Conservation (phyloP, 2,113 vertebrate genomes). For the Thamnophis sirtalis region DNA sequence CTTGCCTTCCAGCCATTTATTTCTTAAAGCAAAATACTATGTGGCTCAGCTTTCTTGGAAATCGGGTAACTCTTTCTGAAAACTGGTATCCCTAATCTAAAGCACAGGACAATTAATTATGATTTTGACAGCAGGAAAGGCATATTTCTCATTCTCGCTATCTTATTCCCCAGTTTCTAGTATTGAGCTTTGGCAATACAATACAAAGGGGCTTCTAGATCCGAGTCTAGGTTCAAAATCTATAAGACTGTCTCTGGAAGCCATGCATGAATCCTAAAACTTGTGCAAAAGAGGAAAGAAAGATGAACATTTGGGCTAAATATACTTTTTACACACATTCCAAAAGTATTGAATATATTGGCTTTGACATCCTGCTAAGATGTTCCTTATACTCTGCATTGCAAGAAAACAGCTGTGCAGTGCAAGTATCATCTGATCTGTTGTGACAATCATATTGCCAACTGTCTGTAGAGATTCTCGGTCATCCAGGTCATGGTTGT, state of each 20-base stretch:
- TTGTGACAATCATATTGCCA: no score
- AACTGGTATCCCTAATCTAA: background rate
- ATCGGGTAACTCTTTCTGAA: background rate
- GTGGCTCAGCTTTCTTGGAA: background rate
- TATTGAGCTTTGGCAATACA: background rate
- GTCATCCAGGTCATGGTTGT: no score
- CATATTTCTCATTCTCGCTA: background rate
- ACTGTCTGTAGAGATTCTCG: no score
- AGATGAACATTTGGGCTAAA: background rate
- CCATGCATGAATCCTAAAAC: background rate
- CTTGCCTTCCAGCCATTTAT: background rate
- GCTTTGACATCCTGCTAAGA: background rate
- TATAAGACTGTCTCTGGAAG: background rate
- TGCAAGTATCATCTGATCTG: no score
- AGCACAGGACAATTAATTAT: background rate
- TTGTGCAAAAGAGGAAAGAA: background rate
- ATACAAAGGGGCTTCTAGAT: background rate
- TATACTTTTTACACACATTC: background rate
- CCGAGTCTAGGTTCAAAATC: background rate
- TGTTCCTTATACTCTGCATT: background rate
- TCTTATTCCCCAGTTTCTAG: background rate
- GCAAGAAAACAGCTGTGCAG: background rate
- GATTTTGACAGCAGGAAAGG: background rate
- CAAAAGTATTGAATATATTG: background rate
- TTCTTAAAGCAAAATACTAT: background rate